Evolutionary conservation across 2,113 vertebrate genomes (phyloP).

Genomic region (Ophiodon elongatus): DNA sequence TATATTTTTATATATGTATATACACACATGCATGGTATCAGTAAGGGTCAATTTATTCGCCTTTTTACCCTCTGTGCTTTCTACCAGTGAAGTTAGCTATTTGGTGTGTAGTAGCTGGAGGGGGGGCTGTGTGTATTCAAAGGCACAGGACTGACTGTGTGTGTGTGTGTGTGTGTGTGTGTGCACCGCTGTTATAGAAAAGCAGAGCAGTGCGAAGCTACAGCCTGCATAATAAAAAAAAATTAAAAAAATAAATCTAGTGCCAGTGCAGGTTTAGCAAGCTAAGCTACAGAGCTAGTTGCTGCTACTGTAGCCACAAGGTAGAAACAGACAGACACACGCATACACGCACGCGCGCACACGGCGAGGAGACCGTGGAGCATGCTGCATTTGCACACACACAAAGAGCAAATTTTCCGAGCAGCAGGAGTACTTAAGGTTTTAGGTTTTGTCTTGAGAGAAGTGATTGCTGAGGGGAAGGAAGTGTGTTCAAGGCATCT

Average conservation of each 20-base stretch:
- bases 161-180: not conserved
- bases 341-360: conserved; percentile 8
- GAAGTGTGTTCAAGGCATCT: conserved; percentile 10
- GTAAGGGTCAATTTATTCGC: conserved; percentile 75
- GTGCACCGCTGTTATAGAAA: conserved; percentile 7
- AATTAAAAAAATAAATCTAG: conserved; percentile 47
- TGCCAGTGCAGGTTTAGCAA: conserved; percentile 72
- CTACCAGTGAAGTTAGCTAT: conserved; percentile 65
- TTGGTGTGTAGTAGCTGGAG: conserved; percentile 3
- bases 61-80: conserved; percentile 45
- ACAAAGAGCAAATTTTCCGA: conserved; percentile 1
- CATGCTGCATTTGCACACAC: conserved; percentile 52
- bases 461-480: not conserved
- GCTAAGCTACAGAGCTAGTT: conserved; percentile 81
- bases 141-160: conserved; percentile 17
- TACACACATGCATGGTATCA: conserved; percentile 49
- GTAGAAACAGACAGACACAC: conserved; percentile 38
- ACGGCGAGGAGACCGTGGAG: conserved; percentile 30
- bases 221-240: conserved; percentile 50
- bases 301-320: conserved; percentile 77
- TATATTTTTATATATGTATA: not conserved
- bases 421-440: not conserved
- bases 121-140: not conserved
- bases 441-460: not conserved
- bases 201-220: conserved; percentile 49